Evolutionary conservation across 2,113 vertebrate genomes (phyloP).

Genomic region (Campylorhamphus procurvoides): DNA sequence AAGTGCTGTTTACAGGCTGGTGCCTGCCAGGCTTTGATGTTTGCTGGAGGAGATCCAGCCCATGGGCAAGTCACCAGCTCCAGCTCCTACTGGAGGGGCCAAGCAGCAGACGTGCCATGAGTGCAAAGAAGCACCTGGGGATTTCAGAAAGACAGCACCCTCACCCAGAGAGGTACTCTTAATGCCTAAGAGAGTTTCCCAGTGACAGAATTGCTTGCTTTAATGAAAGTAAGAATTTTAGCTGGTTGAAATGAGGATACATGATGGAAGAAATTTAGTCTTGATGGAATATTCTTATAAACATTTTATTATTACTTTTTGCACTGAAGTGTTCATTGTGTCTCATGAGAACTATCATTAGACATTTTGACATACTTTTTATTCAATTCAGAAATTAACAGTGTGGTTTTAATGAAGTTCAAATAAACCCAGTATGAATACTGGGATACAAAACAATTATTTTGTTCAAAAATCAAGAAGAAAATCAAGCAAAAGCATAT

Average conservation of each 20-base stretch:
- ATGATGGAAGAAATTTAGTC: neutral
- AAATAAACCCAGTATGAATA: slow-evolving; percentile 29
- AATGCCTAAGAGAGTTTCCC: neutral
- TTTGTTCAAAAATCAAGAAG: slow-evolving; percentile 59
- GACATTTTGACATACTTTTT: slow-evolving; percentile 45
- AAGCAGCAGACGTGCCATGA: neutral
- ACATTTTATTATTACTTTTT: slow-evolving; percentile 21
- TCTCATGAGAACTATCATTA: slow-evolving; percentile 27
- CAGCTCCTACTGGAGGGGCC: neutral
- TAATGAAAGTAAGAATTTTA: slow-evolving; percentile 2
- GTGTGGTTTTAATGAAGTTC: slow-evolving; percentile 43
- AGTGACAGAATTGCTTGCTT: neutral
- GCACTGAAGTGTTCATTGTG: neutral
- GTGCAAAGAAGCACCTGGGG: neutral
- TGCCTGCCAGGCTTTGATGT: neutral
- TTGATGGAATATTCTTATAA: slow-evolving; percentile 1
- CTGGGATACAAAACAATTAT: slow-evolving; percentile 44
- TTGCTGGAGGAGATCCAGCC: neutral
- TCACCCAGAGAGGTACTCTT: neutral
- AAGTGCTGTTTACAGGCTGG: neutral
- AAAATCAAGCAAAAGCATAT: neutral
- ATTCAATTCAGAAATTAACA: slow-evolving; percentile 57
- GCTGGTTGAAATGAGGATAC: neutral
- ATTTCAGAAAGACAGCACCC: neutral
- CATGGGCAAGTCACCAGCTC: neutral